Base-by-base conservation (phyloP, 1,140 invertebrate species). In the Meloidogyne floridensis region DNA sequence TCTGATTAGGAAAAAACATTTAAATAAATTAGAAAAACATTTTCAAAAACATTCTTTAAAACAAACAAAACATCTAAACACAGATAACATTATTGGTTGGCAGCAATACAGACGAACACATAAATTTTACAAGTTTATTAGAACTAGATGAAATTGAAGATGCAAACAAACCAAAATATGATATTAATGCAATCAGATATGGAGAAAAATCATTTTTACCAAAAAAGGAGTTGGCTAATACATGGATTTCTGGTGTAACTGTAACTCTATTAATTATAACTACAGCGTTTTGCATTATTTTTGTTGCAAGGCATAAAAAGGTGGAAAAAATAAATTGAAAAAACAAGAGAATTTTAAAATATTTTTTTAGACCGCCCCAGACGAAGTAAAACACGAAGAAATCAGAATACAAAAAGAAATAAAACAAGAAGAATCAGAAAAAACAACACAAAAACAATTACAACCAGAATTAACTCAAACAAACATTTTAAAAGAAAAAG, bases 161-260 rank as follows among this genome's bases (percentile, higher is more conserved):
- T 72, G 86, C 47, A 47, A 47, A 70, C 5, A 86, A 87, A 77
- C 85, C 85, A 3, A 83, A 47, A 32, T 86, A 86, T 65, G 86
- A 86, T 43, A 86, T 86, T 20, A 86, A 86, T 51, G 70, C 83
- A 70, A 77, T 86, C 8, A 75, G 80, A 72, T 86, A 87, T 72
- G 85, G 85, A 32, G 78, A 86, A 73, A 84, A 71, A 78, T 76
- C 79, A 5, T 20, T 54, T 72, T 43, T 72, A 43, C 15, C 42
- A 5, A 79, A 71, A 71, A 85, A 86, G 65, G 77, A 87, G 7
- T 77, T 81, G n/a, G 56, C 82, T 56, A 86, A 87, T 69, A 79
- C 83, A 11, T 79, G 78, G 86, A 42, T 86, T 42, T 81, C 85
- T 7, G 83, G 56, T 32, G 78, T 85, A 18, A 75, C 80, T 59